phyloP scores from a whole-genome alignment of 2,797 vertebrate species.

The Lutra lutra region DNA sequence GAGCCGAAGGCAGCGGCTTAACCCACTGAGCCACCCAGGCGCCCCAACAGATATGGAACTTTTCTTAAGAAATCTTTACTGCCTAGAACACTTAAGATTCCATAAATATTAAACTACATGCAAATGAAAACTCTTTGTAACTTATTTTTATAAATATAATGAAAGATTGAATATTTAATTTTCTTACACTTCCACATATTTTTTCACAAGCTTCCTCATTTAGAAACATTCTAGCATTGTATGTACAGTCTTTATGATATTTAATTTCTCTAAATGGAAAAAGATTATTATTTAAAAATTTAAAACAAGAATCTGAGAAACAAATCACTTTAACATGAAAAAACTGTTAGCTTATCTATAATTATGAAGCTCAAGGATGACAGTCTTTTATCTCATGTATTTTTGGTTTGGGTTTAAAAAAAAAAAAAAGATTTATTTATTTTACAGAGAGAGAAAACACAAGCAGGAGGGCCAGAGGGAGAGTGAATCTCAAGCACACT shows the following conservation, averaged over 20 bases:
- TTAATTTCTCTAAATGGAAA: constrained; percentile 37
- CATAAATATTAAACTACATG: constrained; percentile 58
- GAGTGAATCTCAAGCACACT: background rate
- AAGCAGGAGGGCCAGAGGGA: background rate
- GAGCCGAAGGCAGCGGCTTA: too few species aligned
- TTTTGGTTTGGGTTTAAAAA: background rate
- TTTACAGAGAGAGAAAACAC: background rate
- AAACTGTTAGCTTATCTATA: constrained; percentile 12
- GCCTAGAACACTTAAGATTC: constrained; percentile 29
- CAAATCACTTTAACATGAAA: constrained; percentile 19
- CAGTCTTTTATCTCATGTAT: background rate
- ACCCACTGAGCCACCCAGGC: too few species aligned
- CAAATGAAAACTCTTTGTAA: constrained; percentile 47
- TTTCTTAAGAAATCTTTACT: constrained; percentile 6
- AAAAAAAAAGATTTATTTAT: background rate
- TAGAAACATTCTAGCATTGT: constrained; percentile 20
- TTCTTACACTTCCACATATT: constrained; percentile 23
- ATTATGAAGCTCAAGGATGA: constrained; percentile 34
- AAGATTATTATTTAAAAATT: constrained; percentile 48
- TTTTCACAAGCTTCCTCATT: constrained; percentile 33
- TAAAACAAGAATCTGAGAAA: constrained; percentile 26
- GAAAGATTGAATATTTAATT: constrained; percentile 47
- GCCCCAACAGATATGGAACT: background rate
- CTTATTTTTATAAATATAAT: constrained; percentile 51
- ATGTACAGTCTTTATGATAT: background rate